A percentile compares a stretch with the other conserved stretches of the same genome.
phyloP scores from a whole-genome alignment of 2,888 invertebrate genomes.

The Eugnorisma glareosa region DNA sequence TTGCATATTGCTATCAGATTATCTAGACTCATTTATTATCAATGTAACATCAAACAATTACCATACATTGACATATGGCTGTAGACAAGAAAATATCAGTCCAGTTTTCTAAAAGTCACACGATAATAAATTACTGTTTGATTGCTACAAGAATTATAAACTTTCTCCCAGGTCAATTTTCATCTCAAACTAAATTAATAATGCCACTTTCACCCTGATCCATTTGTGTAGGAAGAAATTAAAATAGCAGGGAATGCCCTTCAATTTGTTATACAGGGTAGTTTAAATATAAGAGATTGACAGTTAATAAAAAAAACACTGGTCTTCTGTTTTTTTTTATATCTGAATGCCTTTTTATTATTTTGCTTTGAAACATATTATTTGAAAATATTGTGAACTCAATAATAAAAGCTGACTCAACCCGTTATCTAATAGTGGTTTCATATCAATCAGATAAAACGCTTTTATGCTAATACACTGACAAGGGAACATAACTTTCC shows the following conservation, averaged over 20 bases:
- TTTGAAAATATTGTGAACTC: conserved; percentile 11
- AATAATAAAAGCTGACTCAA: conserved; percentile 34
- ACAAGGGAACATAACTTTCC: conserved; percentile 41
- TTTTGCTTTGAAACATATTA: not conserved
- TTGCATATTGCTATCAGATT: conserved; percentile 32
- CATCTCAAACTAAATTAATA: not conserved
- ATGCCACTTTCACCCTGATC: not conserved
- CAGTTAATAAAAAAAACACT: not conserved
- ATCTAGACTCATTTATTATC: conserved; percentile 17
- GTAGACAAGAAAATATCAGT: conserved; percentile 5
- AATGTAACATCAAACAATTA: conserved; percentile 16
- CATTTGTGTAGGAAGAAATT: not conserved
- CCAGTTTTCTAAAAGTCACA: not conserved
- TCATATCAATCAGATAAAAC: conserved; percentile 53
- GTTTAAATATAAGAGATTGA: too few relatives aligned
- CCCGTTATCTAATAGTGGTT: conserved; percentile 46
- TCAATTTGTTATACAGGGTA: too few relatives aligned
- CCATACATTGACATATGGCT: conserved; percentile 19
- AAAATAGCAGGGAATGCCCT: not conserved
- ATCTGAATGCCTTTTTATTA: not conserved
- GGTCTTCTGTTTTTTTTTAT: too few relatives aligned
- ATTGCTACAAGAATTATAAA: not conserved
- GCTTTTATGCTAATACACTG: conserved; percentile 52
- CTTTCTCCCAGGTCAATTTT: not conserved
- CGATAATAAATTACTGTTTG: not conserved